Conservation (phyloP, 2,113 vertebrate genomes). For the Hippolais icterina region DNA sequence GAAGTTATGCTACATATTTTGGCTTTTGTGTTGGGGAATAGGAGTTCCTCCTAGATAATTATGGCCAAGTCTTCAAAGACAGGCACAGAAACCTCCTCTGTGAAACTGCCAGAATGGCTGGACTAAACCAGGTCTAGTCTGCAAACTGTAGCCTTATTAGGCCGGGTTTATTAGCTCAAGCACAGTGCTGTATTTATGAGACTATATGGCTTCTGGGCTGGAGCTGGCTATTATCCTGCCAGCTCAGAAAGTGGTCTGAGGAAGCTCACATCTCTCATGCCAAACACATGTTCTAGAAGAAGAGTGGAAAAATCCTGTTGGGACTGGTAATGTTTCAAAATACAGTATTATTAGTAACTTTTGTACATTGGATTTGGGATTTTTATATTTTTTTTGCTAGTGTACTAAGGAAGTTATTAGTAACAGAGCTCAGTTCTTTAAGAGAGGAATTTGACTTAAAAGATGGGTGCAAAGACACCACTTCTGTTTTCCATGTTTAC, state of each 20-base stretch:
- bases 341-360: slow-evolving; percentile 29
- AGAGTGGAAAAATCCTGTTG: slow-evolving; percentile 43
- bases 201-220: slow-evolving; percentile 16
- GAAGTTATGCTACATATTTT: background rate
- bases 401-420: background rate
- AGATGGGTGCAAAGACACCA: background rate
- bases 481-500: slow-evolving; percentile 42
- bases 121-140: background rate
- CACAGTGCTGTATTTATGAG: slow-evolving; percentile 19
- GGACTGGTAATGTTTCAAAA: slow-evolving; percentile 31
- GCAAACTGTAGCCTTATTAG: background rate
- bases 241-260: slow-evolving; percentile 8
- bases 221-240: background rate
- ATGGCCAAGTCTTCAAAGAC: background rate
- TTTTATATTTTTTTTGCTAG: background rate
- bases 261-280: slow-evolving; percentile 18
- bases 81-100: background rate
- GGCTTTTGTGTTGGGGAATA: background rate
- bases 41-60: background rate
- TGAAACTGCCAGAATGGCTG: background rate
- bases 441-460: background rate
- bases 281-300: slow-evolving; percentile 41
- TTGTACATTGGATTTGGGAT: background rate
- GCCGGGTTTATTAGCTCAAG: slow-evolving; percentile 18
- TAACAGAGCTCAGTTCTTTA: background rate